phyloP scores from a whole-genome alignment of 2,113 vertebrate species.

The Synodontis membranacea region DNA sequence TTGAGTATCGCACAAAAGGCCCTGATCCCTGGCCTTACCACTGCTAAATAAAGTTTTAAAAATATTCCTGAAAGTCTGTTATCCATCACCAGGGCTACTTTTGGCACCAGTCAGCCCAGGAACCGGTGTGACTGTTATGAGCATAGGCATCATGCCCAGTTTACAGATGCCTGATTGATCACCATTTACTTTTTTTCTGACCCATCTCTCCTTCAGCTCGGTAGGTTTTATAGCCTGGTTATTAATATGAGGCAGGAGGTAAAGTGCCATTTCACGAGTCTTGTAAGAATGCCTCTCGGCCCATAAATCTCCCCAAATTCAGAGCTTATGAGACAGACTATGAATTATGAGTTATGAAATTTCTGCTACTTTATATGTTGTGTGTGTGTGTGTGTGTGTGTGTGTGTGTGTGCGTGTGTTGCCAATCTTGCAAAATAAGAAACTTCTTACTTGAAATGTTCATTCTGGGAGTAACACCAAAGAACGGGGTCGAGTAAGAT shows the following conservation, averaged over 20 bases:
- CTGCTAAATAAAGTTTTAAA: not conserved
- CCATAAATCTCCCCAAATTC: slow-evolving; percentile 68
- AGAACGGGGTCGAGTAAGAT: not conserved
- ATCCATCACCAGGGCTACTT: slow-evolving; percentile 31
- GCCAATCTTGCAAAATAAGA: not conserved
- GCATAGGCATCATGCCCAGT: slow-evolving; percentile 66
- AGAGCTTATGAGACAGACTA: slow-evolving; percentile 69
- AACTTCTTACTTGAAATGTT: slow-evolving; percentile 6
- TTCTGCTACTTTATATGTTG: slow-evolving; percentile 45
- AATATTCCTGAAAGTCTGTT: slow-evolving; percentile 20
- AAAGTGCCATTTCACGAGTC: slow-evolving; percentile 70
- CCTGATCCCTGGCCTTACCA: not conserved
- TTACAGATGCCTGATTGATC: slow-evolving; percentile 66
- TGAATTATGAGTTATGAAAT: slow-evolving; percentile 72
- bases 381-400: slow-evolving; percentile 14
- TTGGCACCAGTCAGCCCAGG: slow-evolving; percentile 36
- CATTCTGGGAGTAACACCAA: slow-evolving; percentile 17
- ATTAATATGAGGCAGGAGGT: slow-evolving; percentile 65
- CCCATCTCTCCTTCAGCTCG: slow-evolving; percentile 62
- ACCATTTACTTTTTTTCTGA: slow-evolving; percentile 54
- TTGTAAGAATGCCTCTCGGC: slow-evolving; percentile 66
- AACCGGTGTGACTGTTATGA: slow-evolving; percentile 55
- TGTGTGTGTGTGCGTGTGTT: not conserved
- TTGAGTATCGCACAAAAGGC: not conserved
- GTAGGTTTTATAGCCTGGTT: slow-evolving; percentile 66